phyloP scores from a whole-genome alignment of 2,113 vertebrate genomes.

The Platysteira castanea region DNA sequence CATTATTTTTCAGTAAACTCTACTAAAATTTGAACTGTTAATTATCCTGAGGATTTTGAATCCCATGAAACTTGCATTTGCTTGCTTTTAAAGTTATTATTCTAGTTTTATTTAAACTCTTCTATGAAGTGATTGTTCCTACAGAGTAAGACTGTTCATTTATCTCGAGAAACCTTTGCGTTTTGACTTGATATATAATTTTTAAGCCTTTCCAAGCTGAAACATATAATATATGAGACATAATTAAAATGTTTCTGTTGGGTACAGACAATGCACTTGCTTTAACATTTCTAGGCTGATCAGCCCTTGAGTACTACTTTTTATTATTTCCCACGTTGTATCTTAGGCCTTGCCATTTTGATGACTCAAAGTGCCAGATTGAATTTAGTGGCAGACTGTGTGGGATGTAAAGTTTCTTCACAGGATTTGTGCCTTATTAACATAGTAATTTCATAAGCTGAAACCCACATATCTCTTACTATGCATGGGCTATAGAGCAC shows the following conservation, averaged over 20 bases:
- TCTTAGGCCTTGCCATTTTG: background rate
- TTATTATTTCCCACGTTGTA: background rate
- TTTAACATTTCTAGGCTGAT: background rate
- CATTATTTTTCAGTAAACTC: background rate
- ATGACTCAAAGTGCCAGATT: background rate
- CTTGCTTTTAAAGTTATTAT: background rate
- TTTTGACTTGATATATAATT: background rate
- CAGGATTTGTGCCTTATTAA: background rate
- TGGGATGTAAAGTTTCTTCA: background rate
- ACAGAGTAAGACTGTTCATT: background rate
- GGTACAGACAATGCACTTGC: background rate
- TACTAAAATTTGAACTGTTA: background rate
- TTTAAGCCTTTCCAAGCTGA: background rate
- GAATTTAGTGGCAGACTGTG: background rate
- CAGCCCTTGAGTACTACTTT: background rate
- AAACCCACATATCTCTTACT: background rate
- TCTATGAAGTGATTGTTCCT: background rate
- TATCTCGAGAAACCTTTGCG: background rate
- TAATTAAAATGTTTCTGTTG: background rate
- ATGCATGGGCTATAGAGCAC: background rate
- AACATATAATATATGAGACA: background rate
- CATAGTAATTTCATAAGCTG: background rate
- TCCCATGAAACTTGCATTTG: background rate
- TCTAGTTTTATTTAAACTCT: background rate
- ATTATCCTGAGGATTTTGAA: background rate